phyloP scores from a whole-genome alignment of 1,140 invertebrate species.

The Cydia amplana region DNA sequence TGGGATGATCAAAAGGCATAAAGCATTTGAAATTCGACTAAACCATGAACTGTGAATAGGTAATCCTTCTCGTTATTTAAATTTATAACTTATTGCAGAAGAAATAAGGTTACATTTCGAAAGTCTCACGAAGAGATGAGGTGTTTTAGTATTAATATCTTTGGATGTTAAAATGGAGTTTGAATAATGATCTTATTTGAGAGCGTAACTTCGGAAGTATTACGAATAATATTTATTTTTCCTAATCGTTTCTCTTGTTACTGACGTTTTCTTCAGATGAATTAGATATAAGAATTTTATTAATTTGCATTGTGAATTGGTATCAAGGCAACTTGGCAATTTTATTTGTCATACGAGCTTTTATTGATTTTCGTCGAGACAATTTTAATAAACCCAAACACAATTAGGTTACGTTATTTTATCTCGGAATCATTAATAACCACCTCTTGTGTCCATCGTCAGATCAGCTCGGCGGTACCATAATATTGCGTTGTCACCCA shows the following conservation, averaged over 20 bases:
- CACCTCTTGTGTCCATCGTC: too few species aligned
- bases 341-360: too few species aligned
- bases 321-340: too few species aligned
- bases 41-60: not conserved
- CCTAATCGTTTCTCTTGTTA: not conserved
- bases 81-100: not conserved
- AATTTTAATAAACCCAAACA: too few species aligned
- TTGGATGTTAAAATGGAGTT: slow-evolving; percentile 16
- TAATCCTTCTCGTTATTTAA: not conserved
- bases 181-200: slow-evolving; percentile 26
- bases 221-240: not conserved
- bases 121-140: not conserved
- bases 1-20: slow-evolving; percentile 14
- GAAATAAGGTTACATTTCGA: not conserved
- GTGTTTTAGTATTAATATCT: not conserved
- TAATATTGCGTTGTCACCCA: too few species aligned
- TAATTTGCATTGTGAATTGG: not conserved
- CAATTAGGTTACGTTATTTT: too few species aligned
- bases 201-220: slow-evolving; percentile 5
- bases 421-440: too few species aligned
- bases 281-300: too few species aligned
- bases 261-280: not conserved
- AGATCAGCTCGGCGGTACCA: too few species aligned
- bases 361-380: too few species aligned
- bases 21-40: slow-evolving; percentile 28